Evolutionary conservation across 2,888 invertebrate genomes (phyloP).

Genomic region (Xiphydria camelus): DNA sequence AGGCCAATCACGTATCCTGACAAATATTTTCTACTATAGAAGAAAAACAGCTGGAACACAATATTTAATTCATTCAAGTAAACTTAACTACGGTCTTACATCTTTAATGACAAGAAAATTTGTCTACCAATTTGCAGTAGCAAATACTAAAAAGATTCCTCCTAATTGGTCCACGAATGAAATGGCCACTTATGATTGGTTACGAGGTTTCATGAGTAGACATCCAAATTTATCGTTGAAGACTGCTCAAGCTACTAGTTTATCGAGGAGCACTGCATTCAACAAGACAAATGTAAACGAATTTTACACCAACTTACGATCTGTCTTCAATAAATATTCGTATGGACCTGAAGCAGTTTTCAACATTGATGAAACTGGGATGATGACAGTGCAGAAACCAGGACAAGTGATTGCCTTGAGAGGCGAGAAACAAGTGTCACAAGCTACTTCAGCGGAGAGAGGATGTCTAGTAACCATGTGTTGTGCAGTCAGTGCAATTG

Average conservation of each 20-base stretch:
- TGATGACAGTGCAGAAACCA: slow-evolving; percentile 42
- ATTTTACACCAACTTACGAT: slow-evolving; percentile 25
- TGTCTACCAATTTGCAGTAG: too few species aligned
- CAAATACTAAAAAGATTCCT: too few species aligned
- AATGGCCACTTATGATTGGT: slow-evolving; percentile 26
- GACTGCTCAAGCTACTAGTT: slow-evolving; percentile 27
- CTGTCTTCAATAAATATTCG: slow-evolving; percentile 22
- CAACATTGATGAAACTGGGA: slow-evolving; percentile 42
- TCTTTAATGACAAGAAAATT: too few species aligned
- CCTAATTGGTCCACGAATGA: slow-evolving; percentile 15
- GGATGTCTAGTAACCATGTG: slow-evolving; percentile 33
- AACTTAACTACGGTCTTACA: too few species aligned
- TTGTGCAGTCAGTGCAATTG: slow-evolving; percentile 32
- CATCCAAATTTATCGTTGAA: slow-evolving; percentile 21
- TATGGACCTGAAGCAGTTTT: slow-evolving; percentile 30
- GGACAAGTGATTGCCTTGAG: slow-evolving; percentile 37
- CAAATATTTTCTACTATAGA: too few species aligned
- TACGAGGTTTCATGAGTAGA: slow-evolving; percentile 21
- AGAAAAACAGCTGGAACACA: too few species aligned
- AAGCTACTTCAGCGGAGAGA: slow-evolving; percentile 37
- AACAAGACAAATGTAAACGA: slow-evolving; percentile 15
- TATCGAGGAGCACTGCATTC: slow-evolving; percentile 25
- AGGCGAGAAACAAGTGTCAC: slow-evolving; percentile 41
- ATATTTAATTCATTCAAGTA: too few species aligned
- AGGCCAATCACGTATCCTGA: too few species aligned